These are phyloP conservation scores for Habrosyne pyritoides DNA, from an alignment of 2,888 invertebrate species.

Conservation along the genomic window DNA sequence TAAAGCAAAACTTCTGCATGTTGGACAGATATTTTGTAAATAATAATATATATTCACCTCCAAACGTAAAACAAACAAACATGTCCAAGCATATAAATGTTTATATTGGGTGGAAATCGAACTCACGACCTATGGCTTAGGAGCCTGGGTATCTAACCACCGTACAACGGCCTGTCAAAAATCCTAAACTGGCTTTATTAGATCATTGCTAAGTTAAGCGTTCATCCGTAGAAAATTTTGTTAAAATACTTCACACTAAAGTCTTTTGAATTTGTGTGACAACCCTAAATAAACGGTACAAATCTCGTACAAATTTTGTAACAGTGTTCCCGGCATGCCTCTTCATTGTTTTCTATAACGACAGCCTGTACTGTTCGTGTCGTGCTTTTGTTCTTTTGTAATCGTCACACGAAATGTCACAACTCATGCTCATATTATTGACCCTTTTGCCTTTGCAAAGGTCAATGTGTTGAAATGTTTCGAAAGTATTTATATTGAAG, in stretches of 20 bases:
- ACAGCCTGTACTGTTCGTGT: slow-evolving; percentile 15
- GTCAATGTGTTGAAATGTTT: slow-evolving; percentile 4
- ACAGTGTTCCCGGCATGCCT: slow-evolving; percentile 26
- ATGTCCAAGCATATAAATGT: too few relatives aligned
- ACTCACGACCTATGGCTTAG: too few relatives aligned
- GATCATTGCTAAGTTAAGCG: neutral
- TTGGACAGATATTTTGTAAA: too few relatives aligned
- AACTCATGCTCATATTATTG: slow-evolving; percentile 8
- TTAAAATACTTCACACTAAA: neutral
- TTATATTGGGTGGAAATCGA: too few relatives aligned
- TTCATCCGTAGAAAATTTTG: neutral
- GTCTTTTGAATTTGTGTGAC: neutral
- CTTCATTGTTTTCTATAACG: slow-evolving; percentile 40
- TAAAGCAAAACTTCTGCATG: too few relatives aligned
- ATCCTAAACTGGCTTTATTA: too few relatives aligned
- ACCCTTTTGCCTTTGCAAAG: slow-evolving; percentile 8
- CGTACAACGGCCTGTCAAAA: too few relatives aligned
- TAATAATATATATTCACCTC: too few relatives aligned
- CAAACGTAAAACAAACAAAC: too few relatives aligned
- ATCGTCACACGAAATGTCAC: slow-evolving; percentile 9
- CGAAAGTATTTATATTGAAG: slow-evolving; percentile 2
- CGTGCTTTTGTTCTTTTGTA: slow-evolving; percentile 13
- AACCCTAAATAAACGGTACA: neutral
- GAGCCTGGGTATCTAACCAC: too few relatives aligned
- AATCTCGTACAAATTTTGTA: slow-evolving; percentile 17